These are phyloP conservation scores for Microcaecilia unicolor DNA, from an alignment of 2,797 vertebrate genomes.

Conservation along the genomic window DNA sequence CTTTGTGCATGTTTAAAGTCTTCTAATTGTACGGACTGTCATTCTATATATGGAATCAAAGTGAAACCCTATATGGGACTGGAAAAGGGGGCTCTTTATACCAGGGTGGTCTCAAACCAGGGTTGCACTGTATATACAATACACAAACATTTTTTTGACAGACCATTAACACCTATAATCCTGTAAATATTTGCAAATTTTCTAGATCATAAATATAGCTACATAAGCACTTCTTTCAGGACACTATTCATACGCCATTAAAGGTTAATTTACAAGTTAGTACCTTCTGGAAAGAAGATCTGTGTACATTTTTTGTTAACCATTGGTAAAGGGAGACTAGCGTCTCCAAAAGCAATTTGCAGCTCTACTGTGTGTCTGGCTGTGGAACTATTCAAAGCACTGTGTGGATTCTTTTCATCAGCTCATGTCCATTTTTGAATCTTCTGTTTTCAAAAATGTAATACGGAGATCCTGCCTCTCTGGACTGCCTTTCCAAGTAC, in stretches of 20 bases:
- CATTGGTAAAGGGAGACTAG: constrained; percentile 55
- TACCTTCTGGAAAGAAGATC: constrained; percentile 70
- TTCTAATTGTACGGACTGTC: constrained; percentile 48
- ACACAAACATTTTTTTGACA: constrained; percentile 75
- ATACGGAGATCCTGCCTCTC: constrained; percentile 42
- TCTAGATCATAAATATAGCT: constrained; percentile 71
- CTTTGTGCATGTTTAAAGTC: constrained; percentile 39
- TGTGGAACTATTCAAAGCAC: constrained; percentile 55
- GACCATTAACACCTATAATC: constrained; percentile 76
- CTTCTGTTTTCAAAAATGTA: constrained; percentile 45
- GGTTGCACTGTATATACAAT: constrained; percentile 69
- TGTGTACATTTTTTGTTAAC: constrained; percentile 57
- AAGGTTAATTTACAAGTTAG: constrained; percentile 74
- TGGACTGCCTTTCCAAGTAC: constrained; percentile 41
- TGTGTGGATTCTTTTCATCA: constrained; percentile 60
- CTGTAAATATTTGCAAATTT: constrained; percentile 78
- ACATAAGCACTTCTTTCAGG: constrained; percentile 67
- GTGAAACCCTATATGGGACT: constrained; percentile 62
- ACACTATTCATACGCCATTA: constrained; percentile 69
- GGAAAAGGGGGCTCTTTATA: constrained; percentile 61
- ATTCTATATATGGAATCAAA: constrained; percentile 54
- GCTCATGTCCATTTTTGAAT: constrained; percentile 63
- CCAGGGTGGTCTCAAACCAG: constrained; percentile 62
- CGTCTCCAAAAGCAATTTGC: constrained; percentile 65
- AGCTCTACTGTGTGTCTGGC: constrained; percentile 55